Evolutionary conservation across 2,113 vertebrate genomes (phyloP).

Genomic region (Martes martes): DNA sequence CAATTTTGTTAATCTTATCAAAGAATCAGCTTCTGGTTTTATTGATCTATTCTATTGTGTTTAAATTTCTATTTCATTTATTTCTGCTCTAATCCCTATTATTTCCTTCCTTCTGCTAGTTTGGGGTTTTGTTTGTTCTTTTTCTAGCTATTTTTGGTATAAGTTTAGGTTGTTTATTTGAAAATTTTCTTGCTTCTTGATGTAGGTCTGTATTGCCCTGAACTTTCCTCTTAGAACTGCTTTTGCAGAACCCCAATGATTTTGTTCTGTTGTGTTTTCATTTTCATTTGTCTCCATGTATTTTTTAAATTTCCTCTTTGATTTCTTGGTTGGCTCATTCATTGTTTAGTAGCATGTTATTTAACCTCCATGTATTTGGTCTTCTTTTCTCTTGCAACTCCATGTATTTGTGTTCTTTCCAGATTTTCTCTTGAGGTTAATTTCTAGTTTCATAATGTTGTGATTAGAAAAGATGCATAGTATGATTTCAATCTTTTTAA

Average conservation of each 20-base stretch:
- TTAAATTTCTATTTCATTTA: not conserved
- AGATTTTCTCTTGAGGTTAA: not conserved
- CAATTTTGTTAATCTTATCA: not conserved
- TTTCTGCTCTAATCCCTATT: not conserved
- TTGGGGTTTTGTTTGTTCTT: not conserved
- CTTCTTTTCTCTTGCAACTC: not conserved
- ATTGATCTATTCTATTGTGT: not conserved
- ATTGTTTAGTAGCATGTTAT: not conserved
- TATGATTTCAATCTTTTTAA: not conserved
- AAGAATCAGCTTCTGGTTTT: not conserved
- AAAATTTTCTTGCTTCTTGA: not conserved
- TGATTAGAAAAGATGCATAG: not conserved
- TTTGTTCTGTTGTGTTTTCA: not conserved
- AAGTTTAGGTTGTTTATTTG: not conserved
- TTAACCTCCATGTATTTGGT: not conserved
- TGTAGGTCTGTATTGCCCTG: not conserved
- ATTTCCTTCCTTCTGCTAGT: not conserved
- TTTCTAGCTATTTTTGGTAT: not conserved
- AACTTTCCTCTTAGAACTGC: not conserved
- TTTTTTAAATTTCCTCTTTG: not conserved
- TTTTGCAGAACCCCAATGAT: not conserved
- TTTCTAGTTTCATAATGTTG: not conserved
- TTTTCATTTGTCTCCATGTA: not conserved
- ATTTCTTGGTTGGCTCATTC: not conserved
- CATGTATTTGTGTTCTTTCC: not conserved